phyloP scores from a whole-genome alignment of 1,140 invertebrate genomes.

The Drosophila baimaii region DNA sequence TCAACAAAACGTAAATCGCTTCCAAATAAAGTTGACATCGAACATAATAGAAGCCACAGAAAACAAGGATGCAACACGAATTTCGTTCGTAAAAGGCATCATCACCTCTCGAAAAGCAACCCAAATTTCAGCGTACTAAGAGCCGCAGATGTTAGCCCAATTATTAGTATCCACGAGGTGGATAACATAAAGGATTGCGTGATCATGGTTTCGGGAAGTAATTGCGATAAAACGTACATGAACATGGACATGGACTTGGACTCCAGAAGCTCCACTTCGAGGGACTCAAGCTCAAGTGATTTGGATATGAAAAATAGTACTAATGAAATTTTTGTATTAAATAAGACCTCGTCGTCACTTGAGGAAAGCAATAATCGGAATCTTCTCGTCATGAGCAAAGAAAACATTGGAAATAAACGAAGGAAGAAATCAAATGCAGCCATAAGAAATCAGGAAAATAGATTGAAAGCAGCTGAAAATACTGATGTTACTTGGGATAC shows the following conservation, averaged over 20 bases:
- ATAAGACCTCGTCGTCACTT: not conserved
- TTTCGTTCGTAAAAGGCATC: not conserved
- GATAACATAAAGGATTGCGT: not conserved
- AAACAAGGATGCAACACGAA: not conserved
- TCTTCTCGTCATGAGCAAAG: not conserved
- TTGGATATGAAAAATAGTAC: not conserved
- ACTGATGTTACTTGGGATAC: not conserved
- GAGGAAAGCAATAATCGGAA: not conserved
- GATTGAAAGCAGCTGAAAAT: slow-evolving; percentile 1
- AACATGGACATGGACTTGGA: slow-evolving; percentile 1
- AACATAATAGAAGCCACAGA: not conserved
- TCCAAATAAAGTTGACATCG: slow-evolving; percentile 15
- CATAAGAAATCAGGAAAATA: not conserved
- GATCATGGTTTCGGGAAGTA: slow-evolving; percentile 6
- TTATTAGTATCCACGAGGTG: not conserved
- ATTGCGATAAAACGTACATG: slow-evolving; percentile 10
- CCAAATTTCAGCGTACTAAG: not conserved
- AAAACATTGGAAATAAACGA: not conserved
- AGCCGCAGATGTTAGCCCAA: not conserved
- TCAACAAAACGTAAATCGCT: slow-evolving; percentile 17
- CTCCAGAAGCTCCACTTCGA: slow-evolving; percentile 4
- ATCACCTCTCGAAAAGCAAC: not conserved
- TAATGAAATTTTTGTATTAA: not conserved
- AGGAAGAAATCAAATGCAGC: not conserved
- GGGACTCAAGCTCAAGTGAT: not conserved